These are phyloP conservation scores for Matsumurasca onukii DNA, from an alignment of 1,140 invertebrate genomes.

Conservation along the genomic window DNA sequence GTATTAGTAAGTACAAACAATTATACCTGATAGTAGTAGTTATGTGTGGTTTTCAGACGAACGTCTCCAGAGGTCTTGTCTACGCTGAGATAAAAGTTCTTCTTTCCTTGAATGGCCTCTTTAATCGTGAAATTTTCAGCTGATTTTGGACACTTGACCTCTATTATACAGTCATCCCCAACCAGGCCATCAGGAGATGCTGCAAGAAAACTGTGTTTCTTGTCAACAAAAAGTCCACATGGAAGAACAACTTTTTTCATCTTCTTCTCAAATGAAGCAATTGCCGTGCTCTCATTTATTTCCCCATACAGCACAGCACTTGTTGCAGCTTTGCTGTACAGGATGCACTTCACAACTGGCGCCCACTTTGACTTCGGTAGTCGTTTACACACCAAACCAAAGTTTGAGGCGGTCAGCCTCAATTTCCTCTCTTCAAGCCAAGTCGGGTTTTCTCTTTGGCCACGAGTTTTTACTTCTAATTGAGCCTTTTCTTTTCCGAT, in stretches of 20 bases:
- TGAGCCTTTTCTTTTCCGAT: slow-evolving; percentile 1
- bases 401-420: slow-evolving; percentile 13
- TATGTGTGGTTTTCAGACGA: slow-evolving; percentile 2
- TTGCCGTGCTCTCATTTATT: slow-evolving; percentile 1
- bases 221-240: neutral
- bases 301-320: slow-evolving; percentile 13
- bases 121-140: slow-evolving; percentile 10
- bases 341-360: slow-evolving; percentile 10
- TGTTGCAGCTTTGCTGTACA: slow-evolving; percentile 16
- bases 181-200: slow-evolving; percentile 15
- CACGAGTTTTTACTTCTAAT: slow-evolving; percentile 3
- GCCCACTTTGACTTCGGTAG: slow-evolving; percentile 15
- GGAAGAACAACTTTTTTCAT: neutral
- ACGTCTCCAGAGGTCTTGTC: slow-evolving; percentile 15
- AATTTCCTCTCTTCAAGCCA: slow-evolving; percentile 16
- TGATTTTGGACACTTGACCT: slow-evolving; percentile 17
- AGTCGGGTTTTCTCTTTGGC: slow-evolving; percentile 3
- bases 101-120: neutral
- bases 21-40: slow-evolving; percentile 22
- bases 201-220: too few relatives aligned
- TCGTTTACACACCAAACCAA: slow-evolving; percentile 19
- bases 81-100: neutral
- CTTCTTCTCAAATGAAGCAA: neutral
- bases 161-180: neutral
- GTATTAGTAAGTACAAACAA: neutral